These are phyloP conservation scores for Sakesphorus luctuosus DNA, from an alignment of 2,113 vertebrate species.

Conservation along the genomic window DNA sequence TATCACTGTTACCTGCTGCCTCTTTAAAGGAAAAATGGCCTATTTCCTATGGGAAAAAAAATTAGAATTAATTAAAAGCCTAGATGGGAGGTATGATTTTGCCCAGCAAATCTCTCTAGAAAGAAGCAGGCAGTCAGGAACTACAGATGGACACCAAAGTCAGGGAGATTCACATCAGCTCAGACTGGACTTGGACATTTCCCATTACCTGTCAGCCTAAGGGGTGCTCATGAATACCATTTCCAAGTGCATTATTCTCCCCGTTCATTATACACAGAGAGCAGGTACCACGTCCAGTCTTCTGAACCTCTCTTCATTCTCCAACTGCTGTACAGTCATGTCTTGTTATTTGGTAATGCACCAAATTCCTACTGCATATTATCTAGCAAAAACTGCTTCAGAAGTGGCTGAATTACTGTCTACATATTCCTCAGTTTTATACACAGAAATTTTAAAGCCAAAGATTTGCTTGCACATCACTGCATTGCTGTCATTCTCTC, in stretches of 20 bases:
- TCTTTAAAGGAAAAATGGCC: not conserved
- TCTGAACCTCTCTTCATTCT: not conserved
- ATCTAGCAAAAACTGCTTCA: not conserved
- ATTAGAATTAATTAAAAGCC: not conserved
- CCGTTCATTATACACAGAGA: not conserved
- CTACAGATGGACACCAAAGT: not conserved
- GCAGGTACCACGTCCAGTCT: rapidly evolving
- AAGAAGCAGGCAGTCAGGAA: not conserved
- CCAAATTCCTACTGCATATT: rapidly evolving
- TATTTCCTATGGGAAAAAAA: not conserved
- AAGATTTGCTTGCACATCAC: not conserved
- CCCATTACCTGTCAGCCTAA: not conserved
- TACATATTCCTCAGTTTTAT: not conserved
- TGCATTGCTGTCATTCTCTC: not conserved
- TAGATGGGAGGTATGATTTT: not conserved
- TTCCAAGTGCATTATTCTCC: not conserved
- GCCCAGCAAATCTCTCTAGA: not conserved
- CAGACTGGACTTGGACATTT: not conserved
- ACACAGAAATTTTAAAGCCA: not conserved
- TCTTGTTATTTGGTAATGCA: not conserved
- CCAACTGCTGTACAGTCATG: not conserved
- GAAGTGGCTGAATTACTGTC: not conserved
- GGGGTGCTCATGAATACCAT: rapidly evolving
- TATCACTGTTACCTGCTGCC: not conserved
- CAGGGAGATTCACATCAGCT: not conserved